Base-by-base conservation (phyloP, 2,888 invertebrate genomes). In the Dinocampus coccinellae region DNA sequence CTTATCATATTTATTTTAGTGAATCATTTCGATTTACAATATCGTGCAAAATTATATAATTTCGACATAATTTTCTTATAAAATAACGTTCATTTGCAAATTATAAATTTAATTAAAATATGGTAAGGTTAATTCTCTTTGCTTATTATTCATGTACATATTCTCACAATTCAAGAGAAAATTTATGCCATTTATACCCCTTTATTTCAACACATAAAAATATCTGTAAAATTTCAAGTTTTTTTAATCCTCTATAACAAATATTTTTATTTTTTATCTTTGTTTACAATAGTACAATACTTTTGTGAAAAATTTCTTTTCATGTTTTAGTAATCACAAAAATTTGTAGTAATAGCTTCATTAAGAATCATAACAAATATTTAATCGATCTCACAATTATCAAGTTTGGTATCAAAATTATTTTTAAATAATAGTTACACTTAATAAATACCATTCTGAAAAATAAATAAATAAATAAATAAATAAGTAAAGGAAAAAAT, bases 61-160 rank as follows among this genome's bases (percentile, higher is more conserved):
- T 58, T 29, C n/a, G 52, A 29, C 57, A n/a, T 13, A 57, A 60
- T 52, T 68, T 68, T 65, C 61, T 52, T 52, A 61, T 52, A 47
- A 52, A 24, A 33, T 26, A 61, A n/a, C 36, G n/a, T 68, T 61
- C 39, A 61, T 42, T 20, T 60, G 60, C 47, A 34, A 13, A 33
- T 26, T 29, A 26, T 36, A 13, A 33, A 66, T 36, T 47, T 33
- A 47, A 36, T 16, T 20, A 6, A 13, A 68, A 68, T 13, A 52
- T 47, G 47, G 42, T 58, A 10, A 68, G 68, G 68, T 34, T 34
- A 42, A 58, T 68, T 47, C 22, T 47, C 47, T 16, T 33, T 39
- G 60, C 26, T 29, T 39, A 22, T 60, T 47, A 53, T 20, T 16
- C 26, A 68, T 68, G 52, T 68, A 57, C 29, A n/a, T 55, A 55